Evolutionary conservation across 1,140 invertebrate genomes (phyloP).

Genomic region (Halyomorpha halys): DNA sequence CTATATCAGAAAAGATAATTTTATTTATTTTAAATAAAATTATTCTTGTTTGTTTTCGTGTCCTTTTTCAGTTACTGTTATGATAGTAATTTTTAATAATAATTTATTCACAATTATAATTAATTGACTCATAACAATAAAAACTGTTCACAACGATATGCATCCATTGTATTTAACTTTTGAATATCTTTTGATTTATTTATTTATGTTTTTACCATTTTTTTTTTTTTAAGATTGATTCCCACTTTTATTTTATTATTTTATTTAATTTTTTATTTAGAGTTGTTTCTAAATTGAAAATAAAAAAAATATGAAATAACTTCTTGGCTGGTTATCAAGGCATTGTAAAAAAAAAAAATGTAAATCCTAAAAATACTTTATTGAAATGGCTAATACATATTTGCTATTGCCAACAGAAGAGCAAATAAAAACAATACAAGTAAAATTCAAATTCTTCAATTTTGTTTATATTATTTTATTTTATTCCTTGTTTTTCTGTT

Average conservation of each 20-base stretch:
- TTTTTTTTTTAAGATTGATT: background rate
- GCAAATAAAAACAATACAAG: background rate
- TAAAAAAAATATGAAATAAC: constrained; percentile 10
- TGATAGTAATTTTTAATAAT: no score
- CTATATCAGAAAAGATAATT: no score
- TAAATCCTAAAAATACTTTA: background rate
- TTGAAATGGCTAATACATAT: no score
- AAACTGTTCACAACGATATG: background rate
- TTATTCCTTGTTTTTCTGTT: background rate
- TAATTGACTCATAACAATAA: background rate
- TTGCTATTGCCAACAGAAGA: background rate
- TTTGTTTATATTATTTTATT: background rate
- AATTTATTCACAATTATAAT: no score
- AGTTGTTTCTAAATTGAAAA: constrained; percentile 3
- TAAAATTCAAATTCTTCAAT: background rate
- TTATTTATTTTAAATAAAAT: no score
- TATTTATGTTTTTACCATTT: background rate
- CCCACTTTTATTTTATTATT: background rate
- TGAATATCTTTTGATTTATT: background rate
- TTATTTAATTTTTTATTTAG: constrained; percentile 10
- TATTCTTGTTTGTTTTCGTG: no score
- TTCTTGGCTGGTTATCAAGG: constrained; percentile 18
- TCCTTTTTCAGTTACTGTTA: no score
- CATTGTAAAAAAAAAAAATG: constrained; percentile 6
- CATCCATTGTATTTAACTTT: background rate